These are phyloP conservation scores for Glossosoma conforme DNA, from an alignment of 1,140 invertebrate species.

Conservation along the genomic window DNA sequence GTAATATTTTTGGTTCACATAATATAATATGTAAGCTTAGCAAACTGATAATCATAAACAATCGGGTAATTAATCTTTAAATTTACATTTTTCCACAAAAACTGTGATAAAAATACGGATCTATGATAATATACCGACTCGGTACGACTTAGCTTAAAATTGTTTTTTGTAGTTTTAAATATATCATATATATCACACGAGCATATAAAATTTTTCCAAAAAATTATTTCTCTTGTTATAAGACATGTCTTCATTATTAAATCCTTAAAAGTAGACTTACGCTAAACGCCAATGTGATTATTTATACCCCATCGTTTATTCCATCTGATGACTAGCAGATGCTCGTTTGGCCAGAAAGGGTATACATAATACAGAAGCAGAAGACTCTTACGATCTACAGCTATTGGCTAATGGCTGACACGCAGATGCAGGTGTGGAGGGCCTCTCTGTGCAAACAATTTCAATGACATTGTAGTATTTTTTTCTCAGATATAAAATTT, in stretches of 20 bases:
- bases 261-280: slow-evolving; percentile 1
- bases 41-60: slow-evolving; percentile 27
- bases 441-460: too few relatives aligned
- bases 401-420: slow-evolving; percentile 17
- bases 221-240: slow-evolving; percentile 29
- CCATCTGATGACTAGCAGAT: background rate
- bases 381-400: slow-evolving; percentile 10
- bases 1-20: slow-evolving; percentile 26
- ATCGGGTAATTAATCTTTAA: slow-evolving; percentile 27
- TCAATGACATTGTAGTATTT: too few relatives aligned
- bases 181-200: slow-evolving; percentile 31
- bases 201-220: slow-evolving; percentile 32
- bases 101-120: slow-evolving; percentile 31
- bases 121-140: slow-evolving; percentile 24
- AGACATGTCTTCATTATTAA: slow-evolving; percentile 22
- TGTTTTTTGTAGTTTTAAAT: slow-evolving; percentile 27
- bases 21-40: slow-evolving; percentile 27
- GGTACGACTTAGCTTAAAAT: slow-evolving; percentile 27
- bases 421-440: slow-evolving; percentile 4
- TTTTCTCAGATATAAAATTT: too few relatives aligned
- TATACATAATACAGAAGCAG: background rate
- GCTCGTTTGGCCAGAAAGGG: slow-evolving; percentile 5
- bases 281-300: background rate
- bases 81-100: slow-evolving; percentile 28
- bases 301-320: too few relatives aligned